phyloP scores from a whole-genome alignment of 2,113 vertebrate genomes.

The Platichthys stellatus region DNA sequence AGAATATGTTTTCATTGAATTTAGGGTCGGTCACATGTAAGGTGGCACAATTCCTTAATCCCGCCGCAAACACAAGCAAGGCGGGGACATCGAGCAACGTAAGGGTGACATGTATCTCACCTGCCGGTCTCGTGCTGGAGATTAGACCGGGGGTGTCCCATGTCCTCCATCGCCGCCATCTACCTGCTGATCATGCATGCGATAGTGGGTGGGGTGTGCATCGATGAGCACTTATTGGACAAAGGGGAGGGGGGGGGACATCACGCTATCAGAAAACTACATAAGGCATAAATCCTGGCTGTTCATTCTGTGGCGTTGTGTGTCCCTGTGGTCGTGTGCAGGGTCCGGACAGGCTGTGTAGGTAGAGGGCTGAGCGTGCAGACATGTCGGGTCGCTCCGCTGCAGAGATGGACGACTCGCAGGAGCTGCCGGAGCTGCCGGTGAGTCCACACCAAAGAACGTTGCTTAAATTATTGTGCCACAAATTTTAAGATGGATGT shows the following conservation, averaged over 20 bases:
- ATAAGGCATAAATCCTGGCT: constrained; percentile 48
- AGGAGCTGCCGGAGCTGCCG: constrained; percentile 78
- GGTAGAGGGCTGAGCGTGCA: constrained; percentile 61
- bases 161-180: constrained; percentile 14
- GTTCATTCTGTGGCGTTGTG: constrained; percentile 19
- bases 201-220: constrained; percentile 15
- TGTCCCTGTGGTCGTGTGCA: constrained; percentile 48
- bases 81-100: constrained; percentile 16
- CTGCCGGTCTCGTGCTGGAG: constrained; percentile 64
- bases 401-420: constrained; percentile 80
- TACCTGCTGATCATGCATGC: constrained; percentile 22
- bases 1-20: constrained; percentile 66
- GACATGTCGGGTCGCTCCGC: constrained; percentile 60
- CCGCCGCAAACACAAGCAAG: constrained; percentile 41
- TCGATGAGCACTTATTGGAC: neutral
- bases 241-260: constrained; percentile 21
- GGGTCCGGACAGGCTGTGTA: constrained; percentile 64
- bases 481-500: too few relatives aligned
- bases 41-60: constrained; percentile 66
- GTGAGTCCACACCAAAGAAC: constrained; percentile 67
- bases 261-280: constrained; percentile 31
- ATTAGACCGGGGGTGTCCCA: constrained; percentile 51
- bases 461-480: too few relatives aligned
- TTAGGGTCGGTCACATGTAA: constrained; percentile 74
- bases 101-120: constrained; percentile 61